Percentiles rank a stretch among this genome's conserved stretches.
phyloP scores from a whole-genome alignment of 2,888 invertebrate genomes.

The Amblyjoppa proteus region DNA sequence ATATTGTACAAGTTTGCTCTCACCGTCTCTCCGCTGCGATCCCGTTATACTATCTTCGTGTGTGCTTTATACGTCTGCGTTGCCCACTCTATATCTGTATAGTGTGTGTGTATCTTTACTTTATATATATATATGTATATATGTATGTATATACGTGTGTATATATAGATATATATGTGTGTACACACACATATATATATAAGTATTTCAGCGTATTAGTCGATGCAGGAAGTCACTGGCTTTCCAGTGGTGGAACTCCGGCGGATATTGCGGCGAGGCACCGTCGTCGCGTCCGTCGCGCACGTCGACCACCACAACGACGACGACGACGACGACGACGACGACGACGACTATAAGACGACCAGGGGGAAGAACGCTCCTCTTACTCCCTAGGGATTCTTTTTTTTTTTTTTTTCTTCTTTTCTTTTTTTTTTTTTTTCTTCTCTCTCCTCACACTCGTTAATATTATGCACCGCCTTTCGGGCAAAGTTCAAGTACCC shows the following conservation, averaged over 20 bases:
- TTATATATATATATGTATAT: not conserved
- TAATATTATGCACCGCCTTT: constrained; percentile 67
- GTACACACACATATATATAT: not conserved
- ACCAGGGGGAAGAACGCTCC: constrained; percentile 6
- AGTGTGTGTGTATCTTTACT: not conserved
- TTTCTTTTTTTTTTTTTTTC: constrained; percentile 12
- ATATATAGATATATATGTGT: not conserved
- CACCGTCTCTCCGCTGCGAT: not conserved
- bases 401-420: not conserved
- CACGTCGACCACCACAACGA: constrained; percentile 15
- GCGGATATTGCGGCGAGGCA: constrained; percentile 60
- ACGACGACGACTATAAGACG: constrained; percentile 3
- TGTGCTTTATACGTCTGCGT: constrained; percentile 4
- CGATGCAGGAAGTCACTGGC: constrained; percentile 45
- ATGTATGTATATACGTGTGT: not conserved
- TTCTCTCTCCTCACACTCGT: constrained; percentile 49
- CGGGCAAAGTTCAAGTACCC: constrained; percentile 67
- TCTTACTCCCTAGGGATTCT: constrained; percentile 18
- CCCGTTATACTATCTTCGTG: not conserved
- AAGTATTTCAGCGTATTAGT: constrained; percentile 23
- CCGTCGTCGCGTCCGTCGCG: constrained; percentile 38
- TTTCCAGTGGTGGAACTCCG: constrained; percentile 55
- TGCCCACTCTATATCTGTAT: not conserved
- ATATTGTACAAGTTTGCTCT: constrained; percentile 65
- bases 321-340: not conserved